phyloP scores from a whole-genome alignment of 2,797 vertebrate species.

The Karalla daura region DNA sequence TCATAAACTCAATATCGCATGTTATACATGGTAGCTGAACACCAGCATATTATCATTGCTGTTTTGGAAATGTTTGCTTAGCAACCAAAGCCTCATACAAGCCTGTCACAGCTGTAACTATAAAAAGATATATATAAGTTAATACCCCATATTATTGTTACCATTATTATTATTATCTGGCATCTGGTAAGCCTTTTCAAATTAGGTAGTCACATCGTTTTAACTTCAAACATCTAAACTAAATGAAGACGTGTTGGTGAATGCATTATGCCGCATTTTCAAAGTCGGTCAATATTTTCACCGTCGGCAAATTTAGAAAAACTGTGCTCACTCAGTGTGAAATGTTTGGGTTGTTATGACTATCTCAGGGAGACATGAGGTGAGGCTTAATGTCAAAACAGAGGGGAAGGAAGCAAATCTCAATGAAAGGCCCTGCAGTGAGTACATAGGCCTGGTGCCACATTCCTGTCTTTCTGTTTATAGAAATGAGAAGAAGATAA shows the following conservation, averaged over 20 bases:
- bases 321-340: slow-evolving; percentile 12
- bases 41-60: too few species aligned
- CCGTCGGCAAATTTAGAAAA: slow-evolving; percentile 8
- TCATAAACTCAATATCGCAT: too few species aligned
- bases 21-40: too few species aligned
- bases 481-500: slow-evolving; percentile 9
- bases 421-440: slow-evolving; percentile 1
- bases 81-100: too few species aligned
- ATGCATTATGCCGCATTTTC: slow-evolving; percentile 4
- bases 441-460: slow-evolving; percentile 22
- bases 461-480: background rate
- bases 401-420: slow-evolving; percentile 24
- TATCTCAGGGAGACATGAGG: slow-evolving; percentile 27
- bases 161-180: too few species aligned
- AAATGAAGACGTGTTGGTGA: slow-evolving; percentile 1
- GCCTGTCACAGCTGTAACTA: too few species aligned
- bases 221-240: slow-evolving; percentile 8
- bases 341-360: slow-evolving; percentile 24
- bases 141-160: background rate
- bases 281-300: slow-evolving; percentile 14
- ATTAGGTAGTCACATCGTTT: background rate
- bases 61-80: too few species aligned
- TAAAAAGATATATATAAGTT: too few species aligned
- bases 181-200: background rate
- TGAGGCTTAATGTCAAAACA: slow-evolving; percentile 36